Percentiles rank a stretch among this genome's conserved stretches.
Conservation (phyloP, 1,140 invertebrate genomes). For the Neuroterus valhalla region DNA sequence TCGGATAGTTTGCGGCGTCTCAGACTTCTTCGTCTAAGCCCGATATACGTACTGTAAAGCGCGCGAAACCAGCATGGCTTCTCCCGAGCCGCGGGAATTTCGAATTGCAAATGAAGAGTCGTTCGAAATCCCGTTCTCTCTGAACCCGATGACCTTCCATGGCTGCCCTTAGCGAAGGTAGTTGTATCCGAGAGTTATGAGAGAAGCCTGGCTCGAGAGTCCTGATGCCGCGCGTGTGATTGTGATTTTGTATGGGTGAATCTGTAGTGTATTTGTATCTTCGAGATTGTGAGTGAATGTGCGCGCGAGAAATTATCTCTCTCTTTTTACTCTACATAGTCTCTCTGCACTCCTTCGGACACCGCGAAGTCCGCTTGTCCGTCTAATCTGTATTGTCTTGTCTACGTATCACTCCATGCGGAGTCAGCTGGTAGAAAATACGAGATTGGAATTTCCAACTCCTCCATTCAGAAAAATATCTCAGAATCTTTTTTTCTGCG, state of each 20-base stretch:
- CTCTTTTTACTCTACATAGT: conserved; percentile 46
- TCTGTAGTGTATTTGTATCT: conserved; percentile 18
- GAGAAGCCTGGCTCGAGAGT: conserved; percentile 44
- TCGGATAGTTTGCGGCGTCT: conserved; percentile 4
- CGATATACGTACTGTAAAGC: conserved; percentile 59
- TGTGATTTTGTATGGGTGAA: conserved; percentile 45
- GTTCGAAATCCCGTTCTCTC: conserved; percentile 21
- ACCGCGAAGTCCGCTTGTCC: conserved; percentile 59
- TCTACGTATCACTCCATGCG: conserved; percentile 40
- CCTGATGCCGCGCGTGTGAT: conserved; percentile 49
- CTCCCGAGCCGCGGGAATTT: background rate
- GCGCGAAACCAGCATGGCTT: conserved; percentile 26
- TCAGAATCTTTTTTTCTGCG: background rate
- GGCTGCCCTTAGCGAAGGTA: conserved; percentile 2
- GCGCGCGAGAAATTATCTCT: conserved; percentile 24
- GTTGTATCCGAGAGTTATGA: conserved; percentile 22
- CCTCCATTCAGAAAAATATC: background rate
- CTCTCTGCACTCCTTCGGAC: conserved; percentile 38
- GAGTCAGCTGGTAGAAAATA: conserved; percentile 11
- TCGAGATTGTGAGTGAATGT: conserved; percentile 33
- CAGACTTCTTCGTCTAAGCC: conserved; percentile 38
- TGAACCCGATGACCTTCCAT: conserved; percentile 19
- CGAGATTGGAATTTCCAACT: background rate
- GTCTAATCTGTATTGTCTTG: conserved; percentile 67
- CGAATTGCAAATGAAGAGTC: conserved; percentile 31